Evolutionary conservation across 2,113 vertebrate species (phyloP), one percentile per base, ranked within the genome.

Genomic region (Pedionomus torquatus): DNA sequence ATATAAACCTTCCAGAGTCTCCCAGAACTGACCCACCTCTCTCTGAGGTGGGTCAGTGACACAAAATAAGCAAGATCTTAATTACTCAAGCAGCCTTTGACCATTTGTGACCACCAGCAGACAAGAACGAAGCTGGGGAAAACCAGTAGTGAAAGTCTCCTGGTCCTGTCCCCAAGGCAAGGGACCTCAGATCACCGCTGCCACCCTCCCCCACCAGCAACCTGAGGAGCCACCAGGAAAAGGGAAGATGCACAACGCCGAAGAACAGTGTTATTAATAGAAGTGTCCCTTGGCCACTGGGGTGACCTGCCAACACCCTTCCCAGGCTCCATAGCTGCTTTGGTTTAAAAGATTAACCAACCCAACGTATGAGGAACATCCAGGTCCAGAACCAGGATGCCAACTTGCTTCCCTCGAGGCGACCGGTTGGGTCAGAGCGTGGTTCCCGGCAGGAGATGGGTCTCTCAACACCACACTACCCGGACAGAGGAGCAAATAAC

Each of bases 101-200:
- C 71, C n/a, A 37, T 13, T 28, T 23, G 0, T 1, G 3, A 16
- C 25, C 41, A 7, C 2, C 31, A 41, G 44, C 41, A 23, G 68
- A 43, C 0, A 1, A 46, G 44, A 35, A 26, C 0, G 4, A 14
- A 57, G 30, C 3, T 4, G 0, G 1, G 31, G 35, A 16, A 30
- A 83, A 28, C 1, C 71, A 39, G 33, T 46, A 48, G 58, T 13
- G 0, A 31, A 13, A 31, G 37, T 0, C 21, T 11, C 71, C 68
- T 25, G 2, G 49, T 1, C 4, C 37, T 2, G 3, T 25, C 60
- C 82, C 51, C 43, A n/a, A 2, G 7, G 31, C 9, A 33, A 5
- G 66, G n/a, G 35, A 65, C 33, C 46, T 33, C 43, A 2, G n/a
- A 4, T 9, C 44, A 18, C 7, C 52, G 24, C 64, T n/a, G 33